Percentiles rank a stretch among this genome's conserved stretches.
Conservation (phyloP, 2,797 vertebrate genomes). For the Pteronotus mesoamericanus region DNA sequence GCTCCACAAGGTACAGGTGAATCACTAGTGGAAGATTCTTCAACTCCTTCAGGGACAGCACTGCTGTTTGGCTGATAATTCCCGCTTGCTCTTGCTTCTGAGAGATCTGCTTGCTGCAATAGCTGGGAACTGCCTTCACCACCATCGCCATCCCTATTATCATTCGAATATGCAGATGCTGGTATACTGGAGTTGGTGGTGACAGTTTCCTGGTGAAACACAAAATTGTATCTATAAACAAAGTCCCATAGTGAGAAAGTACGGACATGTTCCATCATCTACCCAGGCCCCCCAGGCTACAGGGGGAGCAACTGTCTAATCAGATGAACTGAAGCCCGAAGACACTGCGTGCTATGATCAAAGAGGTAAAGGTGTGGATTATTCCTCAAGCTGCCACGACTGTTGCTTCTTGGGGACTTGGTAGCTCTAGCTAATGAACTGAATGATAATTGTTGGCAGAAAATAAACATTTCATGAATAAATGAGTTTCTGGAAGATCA, state of each 20-base stretch:
- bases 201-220: conserved; percentile 70
- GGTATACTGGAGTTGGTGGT: conserved; percentile 41
- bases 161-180: conserved; percentile 56
- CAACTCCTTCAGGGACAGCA: conserved; percentile 14
- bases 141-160: not conserved
- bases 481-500: not conserved
- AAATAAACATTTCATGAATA: conserved; percentile 36
- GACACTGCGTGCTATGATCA: not conserved
- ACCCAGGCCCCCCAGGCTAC: not conserved
- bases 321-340: not conserved
- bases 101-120: not conserved
- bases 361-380: not conserved
- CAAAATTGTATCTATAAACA: conserved; percentile 38
- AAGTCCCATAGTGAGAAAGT: not conserved
- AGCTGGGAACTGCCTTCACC: conserved; percentile 28
- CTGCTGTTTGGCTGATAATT: conserved; percentile 26
- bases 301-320: not conserved
- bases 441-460: not conserved
- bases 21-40: not conserved
- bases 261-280: not conserved
- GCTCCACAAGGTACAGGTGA: too few species aligned
- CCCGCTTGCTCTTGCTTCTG: conserved; percentile 2
- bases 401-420: not conserved
- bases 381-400: not conserved
- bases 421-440: conserved; percentile 31